phyloP scores from a whole-genome alignment of 2,888 invertebrate genomes.

The Hipparchia semele region DNA sequence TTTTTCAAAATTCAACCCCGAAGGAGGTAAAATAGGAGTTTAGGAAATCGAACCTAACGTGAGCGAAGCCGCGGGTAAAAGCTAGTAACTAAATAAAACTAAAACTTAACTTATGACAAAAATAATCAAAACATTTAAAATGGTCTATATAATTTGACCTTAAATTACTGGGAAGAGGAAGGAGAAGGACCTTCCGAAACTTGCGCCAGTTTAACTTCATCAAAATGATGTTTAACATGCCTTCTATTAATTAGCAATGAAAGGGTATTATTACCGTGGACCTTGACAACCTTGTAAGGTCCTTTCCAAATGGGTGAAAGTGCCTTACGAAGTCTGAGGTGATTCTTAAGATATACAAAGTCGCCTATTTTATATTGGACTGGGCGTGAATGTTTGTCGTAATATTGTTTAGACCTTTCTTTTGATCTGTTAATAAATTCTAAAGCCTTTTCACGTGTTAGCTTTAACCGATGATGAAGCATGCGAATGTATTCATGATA shows the following conservation, averaged over 20 bases:
- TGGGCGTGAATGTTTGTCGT: background rate
- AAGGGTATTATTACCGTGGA: background rate
- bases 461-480: conserved; percentile 17
- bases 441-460: conserved; percentile 22
- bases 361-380: conserved; percentile 26
- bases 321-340: conserved; percentile 31
- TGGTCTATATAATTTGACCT: no score
- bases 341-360: conserved; percentile 22
- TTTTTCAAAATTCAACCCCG: no score
- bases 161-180: no score
- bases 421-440: background rate
- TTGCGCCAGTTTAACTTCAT: background rate
- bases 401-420: background rate
- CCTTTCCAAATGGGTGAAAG: conserved; percentile 39
- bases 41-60: no score
- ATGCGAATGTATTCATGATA: conserved; percentile 25
- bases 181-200: background rate
- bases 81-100: no score
- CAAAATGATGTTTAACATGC: background rate
- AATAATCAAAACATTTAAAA: no score
- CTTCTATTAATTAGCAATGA: background rate
- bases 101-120: no score
- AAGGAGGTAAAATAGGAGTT: no score
- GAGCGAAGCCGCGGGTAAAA: no score
- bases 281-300: conserved; percentile 29